Conservation (phyloP, 2,888 invertebrate species). For the Eristalinus sepulchralis region DNA sequence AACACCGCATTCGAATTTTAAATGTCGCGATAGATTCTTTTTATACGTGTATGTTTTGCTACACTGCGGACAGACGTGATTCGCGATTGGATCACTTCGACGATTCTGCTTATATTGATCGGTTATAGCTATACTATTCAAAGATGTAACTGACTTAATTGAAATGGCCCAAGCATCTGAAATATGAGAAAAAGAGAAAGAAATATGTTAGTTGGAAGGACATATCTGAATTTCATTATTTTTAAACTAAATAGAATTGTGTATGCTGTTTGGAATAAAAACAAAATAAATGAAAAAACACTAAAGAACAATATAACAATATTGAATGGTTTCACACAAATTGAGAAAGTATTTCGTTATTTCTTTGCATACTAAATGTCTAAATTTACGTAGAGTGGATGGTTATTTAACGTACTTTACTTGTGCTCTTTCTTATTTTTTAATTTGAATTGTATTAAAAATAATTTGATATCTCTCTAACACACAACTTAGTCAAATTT, state of each 20-base stretch:
- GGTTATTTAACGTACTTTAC: conserved; percentile 30
- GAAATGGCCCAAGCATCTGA: conserved; percentile 78
- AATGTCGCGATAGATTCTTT: conserved; percentile 83
- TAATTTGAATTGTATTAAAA: neutral
- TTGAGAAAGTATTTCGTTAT: conserved; percentile 5
- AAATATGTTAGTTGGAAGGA: conserved; percentile 48
- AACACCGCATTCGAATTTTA: conserved; percentile 84
- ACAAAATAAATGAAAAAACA: neutral
- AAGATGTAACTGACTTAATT: conserved; percentile 79
- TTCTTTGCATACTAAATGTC: neutral
- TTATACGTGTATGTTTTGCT: conserved; percentile 83
- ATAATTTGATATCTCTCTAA: neutral
- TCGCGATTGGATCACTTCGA: conserved; percentile 32
- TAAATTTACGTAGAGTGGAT: neutral
- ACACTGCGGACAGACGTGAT: conserved; percentile 82
- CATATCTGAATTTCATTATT: neutral
- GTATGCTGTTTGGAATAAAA: neutral
- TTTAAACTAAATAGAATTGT: neutral
- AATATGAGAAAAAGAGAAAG: conserved; percentile 67
- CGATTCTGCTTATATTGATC: conserved; percentile 59
- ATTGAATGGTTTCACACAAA: neutral
- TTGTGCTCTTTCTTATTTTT: conserved; percentile 64
- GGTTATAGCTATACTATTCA: conserved; percentile 76
- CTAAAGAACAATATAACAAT: neutral
- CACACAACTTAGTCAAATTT: neutral